Conservation (phyloP, 2,797 vertebrate genomes). For the Leucoraja ocellata region DNA sequence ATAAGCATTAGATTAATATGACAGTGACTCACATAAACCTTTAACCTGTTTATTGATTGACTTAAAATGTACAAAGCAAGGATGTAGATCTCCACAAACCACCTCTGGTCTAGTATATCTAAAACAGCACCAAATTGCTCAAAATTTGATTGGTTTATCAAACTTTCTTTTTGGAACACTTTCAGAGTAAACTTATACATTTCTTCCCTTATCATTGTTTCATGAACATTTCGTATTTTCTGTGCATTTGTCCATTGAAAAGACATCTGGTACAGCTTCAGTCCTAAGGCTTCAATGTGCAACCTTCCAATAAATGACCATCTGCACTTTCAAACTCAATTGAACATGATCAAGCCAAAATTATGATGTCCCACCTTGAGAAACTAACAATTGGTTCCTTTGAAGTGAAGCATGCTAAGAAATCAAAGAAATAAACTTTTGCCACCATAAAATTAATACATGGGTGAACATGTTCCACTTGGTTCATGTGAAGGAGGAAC, state of each 20-base stretch:
- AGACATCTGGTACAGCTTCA: not conserved
- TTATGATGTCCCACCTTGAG: not conserved
- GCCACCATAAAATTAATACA: not conserved
- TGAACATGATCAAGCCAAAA: not conserved
- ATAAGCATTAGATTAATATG: not conserved
- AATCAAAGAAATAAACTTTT: not conserved
- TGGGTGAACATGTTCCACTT: not conserved
- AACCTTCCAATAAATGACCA: not conserved
- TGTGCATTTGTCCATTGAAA: not conserved
- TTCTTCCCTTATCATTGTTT: not conserved
- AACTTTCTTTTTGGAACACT: not conserved
- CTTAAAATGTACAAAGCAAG: not conserved
- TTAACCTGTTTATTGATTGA: too few species aligned
- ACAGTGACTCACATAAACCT: not conserved
- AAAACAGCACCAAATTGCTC: not conserved
- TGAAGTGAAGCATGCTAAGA: not conserved
- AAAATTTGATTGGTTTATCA: not conserved
- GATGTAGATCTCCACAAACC: not conserved
- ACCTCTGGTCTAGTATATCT: not conserved
- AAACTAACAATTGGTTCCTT: not conserved
- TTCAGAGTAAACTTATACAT: not conserved
- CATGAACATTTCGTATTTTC: not conserved
- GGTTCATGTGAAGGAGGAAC: not conserved
- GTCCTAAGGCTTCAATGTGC: not conserved
- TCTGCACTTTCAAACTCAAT: not conserved